Conservation (phyloP, 2,888 invertebrate genomes). For the Isoperla grammatica region DNA sequence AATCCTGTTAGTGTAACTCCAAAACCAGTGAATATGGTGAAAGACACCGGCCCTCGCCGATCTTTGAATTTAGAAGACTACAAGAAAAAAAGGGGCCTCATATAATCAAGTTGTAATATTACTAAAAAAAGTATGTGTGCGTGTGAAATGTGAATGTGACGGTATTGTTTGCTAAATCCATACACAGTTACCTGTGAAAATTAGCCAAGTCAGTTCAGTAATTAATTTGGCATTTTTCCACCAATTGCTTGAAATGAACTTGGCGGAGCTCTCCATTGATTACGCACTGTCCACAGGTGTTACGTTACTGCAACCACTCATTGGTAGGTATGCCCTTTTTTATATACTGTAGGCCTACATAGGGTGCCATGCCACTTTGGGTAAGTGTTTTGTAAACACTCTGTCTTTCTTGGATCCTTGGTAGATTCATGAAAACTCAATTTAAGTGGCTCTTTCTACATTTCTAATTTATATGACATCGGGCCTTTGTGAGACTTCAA, state of each 20-base stretch:
- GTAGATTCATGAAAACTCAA: too few relatives aligned
- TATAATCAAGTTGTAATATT: conserved; percentile 47
- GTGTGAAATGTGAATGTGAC: neutral
- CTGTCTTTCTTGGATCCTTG: too few relatives aligned
- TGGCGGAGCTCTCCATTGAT: too few relatives aligned
- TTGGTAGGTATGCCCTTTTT: too few relatives aligned
- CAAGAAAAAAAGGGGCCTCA: conserved; percentile 87
- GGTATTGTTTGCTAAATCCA: neutral
- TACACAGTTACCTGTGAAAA: neutral
- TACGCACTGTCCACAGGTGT: too few relatives aligned
- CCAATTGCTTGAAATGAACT: neutral
- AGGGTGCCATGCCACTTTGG: too few relatives aligned
- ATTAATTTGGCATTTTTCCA: neutral
- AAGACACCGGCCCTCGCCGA: conserved; percentile 75
- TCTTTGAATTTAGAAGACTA: conserved; percentile 88
- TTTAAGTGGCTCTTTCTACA: too few relatives aligned
- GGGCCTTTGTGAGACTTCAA: too few relatives aligned
- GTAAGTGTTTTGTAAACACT: too few relatives aligned
- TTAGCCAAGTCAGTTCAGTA: neutral
- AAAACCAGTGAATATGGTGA: conserved; percentile 65
- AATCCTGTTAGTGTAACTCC: conserved; percentile 66
- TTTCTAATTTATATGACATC: too few relatives aligned
- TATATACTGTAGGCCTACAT: too few relatives aligned
- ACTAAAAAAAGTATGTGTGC: neutral
- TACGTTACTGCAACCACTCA: too few relatives aligned